phyloP scores from a whole-genome alignment of 2,797 vertebrate genomes.

The Xiphophorus birchmanni region DNA sequence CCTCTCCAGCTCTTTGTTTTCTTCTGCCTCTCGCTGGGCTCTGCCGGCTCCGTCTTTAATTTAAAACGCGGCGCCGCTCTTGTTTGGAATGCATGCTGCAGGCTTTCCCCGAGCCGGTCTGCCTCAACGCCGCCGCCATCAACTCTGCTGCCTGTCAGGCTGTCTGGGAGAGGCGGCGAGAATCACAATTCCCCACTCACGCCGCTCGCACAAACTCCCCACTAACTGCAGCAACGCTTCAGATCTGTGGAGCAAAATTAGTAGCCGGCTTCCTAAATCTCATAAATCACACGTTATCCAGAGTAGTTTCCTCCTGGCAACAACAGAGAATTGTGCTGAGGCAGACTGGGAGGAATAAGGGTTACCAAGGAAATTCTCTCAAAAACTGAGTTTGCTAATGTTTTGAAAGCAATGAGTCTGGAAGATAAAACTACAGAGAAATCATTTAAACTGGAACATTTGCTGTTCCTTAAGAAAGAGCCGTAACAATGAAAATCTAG shows the following conservation, averaged over 20 bases:
- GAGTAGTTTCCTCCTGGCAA: conserved; percentile 28
- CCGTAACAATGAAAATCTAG: too few relatives aligned
- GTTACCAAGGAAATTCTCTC: conserved; percentile 20
- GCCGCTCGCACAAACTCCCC: conserved; percentile 22
- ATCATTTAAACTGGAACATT: conserved; percentile 41
- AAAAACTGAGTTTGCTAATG: conserved; percentile 20
- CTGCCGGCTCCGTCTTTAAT: conserved; percentile 42
- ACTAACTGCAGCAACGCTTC: conserved; percentile 11
- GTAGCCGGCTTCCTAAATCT: conserved; percentile 40
- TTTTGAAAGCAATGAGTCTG: conserved; percentile 33
- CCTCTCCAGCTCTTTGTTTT: conserved; percentile 29
- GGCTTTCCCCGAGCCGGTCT: conserved; percentile 39
- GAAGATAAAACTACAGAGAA: conserved; percentile 33
- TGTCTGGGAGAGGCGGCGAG: conserved; percentile 25
- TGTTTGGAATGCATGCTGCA: conserved; percentile 59
- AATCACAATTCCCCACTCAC: conserved; percentile 54
- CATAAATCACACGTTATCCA: conserved; percentile 37
- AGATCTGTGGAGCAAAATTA: conserved; percentile 51
- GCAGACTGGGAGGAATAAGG: conserved; percentile 3
- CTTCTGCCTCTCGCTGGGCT: conserved; percentile 8
- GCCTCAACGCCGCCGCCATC: conserved; percentile 49
- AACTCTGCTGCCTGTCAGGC: conserved; percentile 51
- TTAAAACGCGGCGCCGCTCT: conserved; percentile 41
- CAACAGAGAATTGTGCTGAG: conserved; percentile 27
- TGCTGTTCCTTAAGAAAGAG: neutral